A percentile compares a stretch with the other conserved stretches of the same genome.
phyloP scores from a whole-genome alignment of 2,888 invertebrate species.

The Pandemis cinnamomeana region DNA sequence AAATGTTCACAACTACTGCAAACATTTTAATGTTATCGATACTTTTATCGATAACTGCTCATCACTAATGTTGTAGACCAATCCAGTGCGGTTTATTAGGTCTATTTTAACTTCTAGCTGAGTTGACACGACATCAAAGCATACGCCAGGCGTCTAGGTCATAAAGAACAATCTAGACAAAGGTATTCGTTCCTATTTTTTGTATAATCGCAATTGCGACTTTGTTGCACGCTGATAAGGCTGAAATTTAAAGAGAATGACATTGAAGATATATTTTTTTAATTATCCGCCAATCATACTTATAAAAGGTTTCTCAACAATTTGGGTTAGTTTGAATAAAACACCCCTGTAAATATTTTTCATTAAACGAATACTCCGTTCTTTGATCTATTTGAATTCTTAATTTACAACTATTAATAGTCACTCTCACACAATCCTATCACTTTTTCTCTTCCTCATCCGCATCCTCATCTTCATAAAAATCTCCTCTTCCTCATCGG shows the following conservation, averaged over 20 bases:
- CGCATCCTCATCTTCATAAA: too few species aligned
- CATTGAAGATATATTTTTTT: too few species aligned
- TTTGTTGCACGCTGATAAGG: not conserved
- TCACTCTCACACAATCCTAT: too few species aligned
- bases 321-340: too few species aligned
- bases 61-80: conserved; percentile 21
- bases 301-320: too few species aligned
- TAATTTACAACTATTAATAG: too few species aligned
- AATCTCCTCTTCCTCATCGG: too few species aligned
- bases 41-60: conserved; percentile 18
- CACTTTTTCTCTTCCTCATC: too few species aligned
- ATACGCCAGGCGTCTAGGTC: conserved; percentile 11
- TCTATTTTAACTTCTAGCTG: conserved; percentile 30
- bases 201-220: not conserved
- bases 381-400: too few species aligned
- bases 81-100: conserved; percentile 36
- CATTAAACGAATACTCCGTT: too few species aligned
- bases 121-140: conserved; percentile 34
- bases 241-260: not conserved
- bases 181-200: not conserved
- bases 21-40: not conserved
- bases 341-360: too few species aligned
- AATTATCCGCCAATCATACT: too few species aligned
- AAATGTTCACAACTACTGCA: not conserved
- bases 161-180: conserved; percentile 19